Evolutionary conservation across 1,140 invertebrate genomes (phyloP), one percentile per base, ranked within the genome.

Genomic region (Cardiocondyla obscurior): DNA sequence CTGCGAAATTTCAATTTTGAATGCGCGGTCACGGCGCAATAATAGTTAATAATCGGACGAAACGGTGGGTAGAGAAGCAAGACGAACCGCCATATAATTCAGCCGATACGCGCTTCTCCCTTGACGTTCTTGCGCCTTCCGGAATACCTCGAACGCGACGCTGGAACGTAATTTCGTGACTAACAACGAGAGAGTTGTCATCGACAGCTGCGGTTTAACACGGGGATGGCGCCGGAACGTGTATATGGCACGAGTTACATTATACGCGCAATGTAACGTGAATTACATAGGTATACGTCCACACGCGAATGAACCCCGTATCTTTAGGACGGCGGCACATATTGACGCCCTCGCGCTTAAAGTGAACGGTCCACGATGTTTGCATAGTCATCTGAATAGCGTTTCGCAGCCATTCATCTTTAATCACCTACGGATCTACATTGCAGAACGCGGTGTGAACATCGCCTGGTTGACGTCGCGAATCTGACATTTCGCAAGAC

Each of bases 171-270:
- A 79, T 79, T 79, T 79, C 74, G 36, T 79, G 74, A 79, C 62
- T 79, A 79, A 79, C 74, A 79, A 79, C 62, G 74, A 79, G 74
- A 79, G 74, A 79, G 62, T 79, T 79, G 74, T 79, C 74, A 79
- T 79, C 74, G 74, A 79, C 74, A 79, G 74, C 74, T 79, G 74
- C 62, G 74, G 74, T 79, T 79, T 67, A 77, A 79, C 60, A 69
- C 62, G 39, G 46, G 33, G 62, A 53, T 64, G 74, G 33, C 74
- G 58, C 62, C 33, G n/a, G 74, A 74, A 74, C 74, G 46, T 69
- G 60, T 77, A 67, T 53, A 77, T 77, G 46, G 74, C 62, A 79
- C 74, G 46, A 36, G 74, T 79, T 79, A 79, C 74, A 79, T 79
- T 79, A 79, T 79, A 79, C 74, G 46, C 46, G 33, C 62, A 53